Conservation (phyloP, 2,113 vertebrate genomes). For the Pachyramphus minor region DNA sequence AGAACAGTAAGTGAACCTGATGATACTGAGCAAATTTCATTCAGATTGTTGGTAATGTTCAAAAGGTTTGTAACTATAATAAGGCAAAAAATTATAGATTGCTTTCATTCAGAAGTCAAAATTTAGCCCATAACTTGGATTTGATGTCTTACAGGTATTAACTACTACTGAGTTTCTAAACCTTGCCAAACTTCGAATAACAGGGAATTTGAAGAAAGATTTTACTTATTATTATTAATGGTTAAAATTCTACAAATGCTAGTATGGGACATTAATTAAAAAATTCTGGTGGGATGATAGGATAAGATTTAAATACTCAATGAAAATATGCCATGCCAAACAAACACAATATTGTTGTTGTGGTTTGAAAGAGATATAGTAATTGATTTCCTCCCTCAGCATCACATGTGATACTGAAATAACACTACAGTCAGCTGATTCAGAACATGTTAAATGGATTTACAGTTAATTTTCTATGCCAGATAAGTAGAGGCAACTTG, state of each 20-base stretch:
- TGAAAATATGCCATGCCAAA: background rate
- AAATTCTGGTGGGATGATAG: background rate
- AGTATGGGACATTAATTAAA: background rate
- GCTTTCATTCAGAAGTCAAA: background rate
- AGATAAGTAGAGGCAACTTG: background rate
- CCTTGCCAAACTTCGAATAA: background rate
- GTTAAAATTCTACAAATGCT: background rate
- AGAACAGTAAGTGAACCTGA: background rate
- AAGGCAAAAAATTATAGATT: no score
- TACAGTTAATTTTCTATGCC: background rate
- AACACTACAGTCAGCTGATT: background rate
- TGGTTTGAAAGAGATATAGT: background rate
- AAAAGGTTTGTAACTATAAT: background rate
- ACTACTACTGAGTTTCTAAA: background rate
- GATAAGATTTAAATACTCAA: background rate
- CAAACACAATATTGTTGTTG: background rate
- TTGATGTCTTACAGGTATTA: background rate
- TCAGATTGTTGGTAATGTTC: background rate
- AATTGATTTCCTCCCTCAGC: accelerated
- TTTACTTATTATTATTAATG: background rate
- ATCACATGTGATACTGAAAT: background rate
- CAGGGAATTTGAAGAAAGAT: background rate
- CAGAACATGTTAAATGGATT: background rate
- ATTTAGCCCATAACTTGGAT: background rate
- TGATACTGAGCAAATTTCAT: background rate